A percentile compares a stretch with the other conserved stretches of the same genome.
Conservation (phyloP, 2,113 vertebrate genomes). For the Lagopus leucura region DNA sequence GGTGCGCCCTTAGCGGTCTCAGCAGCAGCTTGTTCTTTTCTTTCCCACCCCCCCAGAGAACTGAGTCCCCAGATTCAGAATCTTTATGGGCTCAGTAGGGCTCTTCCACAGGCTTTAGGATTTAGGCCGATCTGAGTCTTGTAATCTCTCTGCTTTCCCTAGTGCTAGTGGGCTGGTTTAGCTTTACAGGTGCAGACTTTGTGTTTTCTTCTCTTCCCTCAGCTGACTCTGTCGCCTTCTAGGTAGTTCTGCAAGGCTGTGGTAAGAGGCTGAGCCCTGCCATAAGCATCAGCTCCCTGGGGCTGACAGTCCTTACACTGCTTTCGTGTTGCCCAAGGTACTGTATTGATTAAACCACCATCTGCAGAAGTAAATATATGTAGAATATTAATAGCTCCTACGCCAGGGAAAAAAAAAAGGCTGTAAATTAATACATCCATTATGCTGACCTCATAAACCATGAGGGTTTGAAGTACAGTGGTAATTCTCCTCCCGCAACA, state of each 20-base stretch:
- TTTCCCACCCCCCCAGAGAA: accelerated
- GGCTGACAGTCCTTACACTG: slow-evolving; percentile 39
- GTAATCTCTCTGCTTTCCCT: neutral
- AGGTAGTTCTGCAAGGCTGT: slow-evolving; percentile 22
- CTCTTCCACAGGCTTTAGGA: neutral
- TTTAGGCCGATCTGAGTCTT: neutral
- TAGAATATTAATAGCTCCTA: slow-evolving; percentile 69
- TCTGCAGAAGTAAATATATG: slow-evolving; percentile 71
- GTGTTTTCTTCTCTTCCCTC: neutral
- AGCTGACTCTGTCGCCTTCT: slow-evolving; percentile 41
- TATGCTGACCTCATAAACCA: slow-evolving; percentile 65
- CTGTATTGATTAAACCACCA: slow-evolving; percentile 74
- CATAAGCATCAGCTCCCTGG: slow-evolving; percentile 20
- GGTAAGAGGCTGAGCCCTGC: slow-evolving; percentile 41
- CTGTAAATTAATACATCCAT: slow-evolving; percentile 69
- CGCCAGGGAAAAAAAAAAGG: neutral
- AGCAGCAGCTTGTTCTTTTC: neutral
- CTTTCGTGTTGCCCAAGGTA: slow-evolving; percentile 61
- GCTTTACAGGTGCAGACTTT: neutral
- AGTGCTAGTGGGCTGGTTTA: neutral
- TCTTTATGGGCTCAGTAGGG: accelerated
- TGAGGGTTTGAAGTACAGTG: slow-evolving; percentile 45
- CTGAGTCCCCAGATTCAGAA: neutral
- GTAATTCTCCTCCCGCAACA: slow-evolving; percentile 50
- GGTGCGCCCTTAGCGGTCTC: neutral